Evolutionary conservation across 2,888 invertebrate species (phyloP).

Genomic region (Platypus cylindrus): DNA sequence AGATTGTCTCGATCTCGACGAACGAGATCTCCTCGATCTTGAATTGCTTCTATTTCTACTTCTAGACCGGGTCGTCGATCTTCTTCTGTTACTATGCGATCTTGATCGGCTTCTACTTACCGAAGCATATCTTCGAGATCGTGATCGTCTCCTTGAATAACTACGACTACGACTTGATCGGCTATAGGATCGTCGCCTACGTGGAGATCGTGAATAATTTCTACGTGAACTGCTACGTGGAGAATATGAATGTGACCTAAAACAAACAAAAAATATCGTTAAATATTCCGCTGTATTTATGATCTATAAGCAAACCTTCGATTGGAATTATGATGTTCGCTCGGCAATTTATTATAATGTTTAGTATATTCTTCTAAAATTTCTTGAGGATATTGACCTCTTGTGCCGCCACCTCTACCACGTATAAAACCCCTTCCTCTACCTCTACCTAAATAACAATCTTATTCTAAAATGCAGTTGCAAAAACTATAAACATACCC

Average conservation of each 20-base stretch:
- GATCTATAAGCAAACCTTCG: slow-evolving; percentile 10
- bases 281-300: background rate
- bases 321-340: slow-evolving; percentile 2
- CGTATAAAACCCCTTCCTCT: slow-evolving; percentile 7
- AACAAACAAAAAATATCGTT: background rate
- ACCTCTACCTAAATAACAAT: slow-evolving; percentile 2
- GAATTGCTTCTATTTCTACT: slow-evolving; percentile 12
- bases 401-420: slow-evolving; percentile 5
- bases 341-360: slow-evolving; percentile 2
- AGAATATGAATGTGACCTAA: slow-evolving; percentile 10
- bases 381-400: slow-evolving; percentile 8
- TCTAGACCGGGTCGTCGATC: slow-evolving; percentile 18
- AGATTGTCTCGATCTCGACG: slow-evolving; percentile 1
- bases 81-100: slow-evolving; percentile 9
- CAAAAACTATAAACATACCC: background rate
- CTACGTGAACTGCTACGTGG: slow-evolving; percentile 8
- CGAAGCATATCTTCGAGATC: slow-evolving; percentile 16
- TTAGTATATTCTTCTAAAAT: slow-evolving; percentile 11
- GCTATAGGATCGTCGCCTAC: slow-evolving; percentile 12
- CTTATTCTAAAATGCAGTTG: background rate
- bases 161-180: slow-evolving; percentile 18
- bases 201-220: slow-evolving; percentile 15
- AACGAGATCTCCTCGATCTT: slow-evolving; percentile 8
- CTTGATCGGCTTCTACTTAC: slow-evolving; percentile 8
- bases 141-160: slow-evolving; percentile 19